Evolutionary conservation across 2,113 vertebrate genomes (phyloP).

Genomic region (Hyperopisus bebe): DNA sequence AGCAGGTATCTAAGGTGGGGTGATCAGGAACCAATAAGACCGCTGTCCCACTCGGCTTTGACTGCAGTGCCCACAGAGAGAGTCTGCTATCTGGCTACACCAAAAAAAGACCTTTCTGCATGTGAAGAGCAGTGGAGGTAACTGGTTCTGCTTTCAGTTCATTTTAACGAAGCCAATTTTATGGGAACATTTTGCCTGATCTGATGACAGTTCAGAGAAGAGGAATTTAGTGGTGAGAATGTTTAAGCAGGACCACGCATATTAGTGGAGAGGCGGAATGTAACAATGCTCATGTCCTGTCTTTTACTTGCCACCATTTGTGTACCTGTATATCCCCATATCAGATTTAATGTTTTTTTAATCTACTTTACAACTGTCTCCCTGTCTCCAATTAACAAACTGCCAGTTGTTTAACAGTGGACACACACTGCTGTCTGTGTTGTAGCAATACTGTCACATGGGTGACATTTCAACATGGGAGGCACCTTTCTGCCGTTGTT

Average conservation of each 20-base stretch:
- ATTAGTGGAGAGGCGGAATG: neutral
- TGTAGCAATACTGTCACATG: neutral
- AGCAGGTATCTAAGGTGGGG: constrained; percentile 49
- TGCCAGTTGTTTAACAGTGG: neutral
- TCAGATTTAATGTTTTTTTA: neutral
- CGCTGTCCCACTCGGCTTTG: constrained; percentile 39
- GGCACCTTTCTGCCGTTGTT: neutral
- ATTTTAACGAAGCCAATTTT: neutral
- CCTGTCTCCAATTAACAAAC: neutral
- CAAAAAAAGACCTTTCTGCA: constrained; percentile 52
- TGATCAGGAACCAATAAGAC: constrained; percentile 52
- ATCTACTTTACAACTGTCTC: neutral
- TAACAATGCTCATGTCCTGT: neutral
- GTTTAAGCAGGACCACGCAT: neutral
- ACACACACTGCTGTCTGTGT: neutral
- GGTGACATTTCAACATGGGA: neutral
- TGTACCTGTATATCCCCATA: neutral
- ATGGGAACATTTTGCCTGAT: neutral
- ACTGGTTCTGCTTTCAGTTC: neutral
- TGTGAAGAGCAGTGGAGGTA: constrained; percentile 41
- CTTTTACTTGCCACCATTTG: neutral
- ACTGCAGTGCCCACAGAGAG: constrained; percentile 44
- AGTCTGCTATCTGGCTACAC: constrained; percentile 46
- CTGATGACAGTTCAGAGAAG: neutral
- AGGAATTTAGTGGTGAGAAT: neutral